Percentiles rank a stretch among this genome's conserved stretches.
These are phyloP conservation scores for Apodemus agrarius DNA, from an alignment of 2,797 vertebrate genomes.

Conservation along the genomic window DNA sequence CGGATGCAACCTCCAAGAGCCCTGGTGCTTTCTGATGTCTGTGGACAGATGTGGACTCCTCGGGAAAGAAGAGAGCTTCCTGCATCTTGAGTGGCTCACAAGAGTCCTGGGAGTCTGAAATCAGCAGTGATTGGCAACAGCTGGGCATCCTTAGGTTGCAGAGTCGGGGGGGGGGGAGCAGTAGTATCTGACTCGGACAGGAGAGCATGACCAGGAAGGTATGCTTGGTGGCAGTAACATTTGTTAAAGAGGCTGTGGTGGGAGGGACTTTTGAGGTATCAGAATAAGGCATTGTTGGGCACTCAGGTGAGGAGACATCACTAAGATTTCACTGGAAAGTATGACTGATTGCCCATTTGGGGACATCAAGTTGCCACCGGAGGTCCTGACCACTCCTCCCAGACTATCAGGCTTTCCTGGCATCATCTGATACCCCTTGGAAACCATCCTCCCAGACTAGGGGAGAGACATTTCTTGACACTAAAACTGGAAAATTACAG, in stretches of 20 bases:
- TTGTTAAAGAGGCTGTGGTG: background rate
- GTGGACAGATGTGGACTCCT: background rate
- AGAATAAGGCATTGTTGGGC: background rate
- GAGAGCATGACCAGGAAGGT: background rate
- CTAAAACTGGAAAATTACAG: background rate
- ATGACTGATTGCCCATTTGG: background rate
- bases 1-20: background rate
- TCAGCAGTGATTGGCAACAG: background rate
- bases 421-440: background rate
- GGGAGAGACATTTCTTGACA: background rate
- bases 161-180: background rate
- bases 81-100: constrained; percentile 16
- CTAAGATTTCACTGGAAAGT: background rate
- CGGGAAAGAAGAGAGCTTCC: background rate
- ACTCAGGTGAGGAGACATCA: background rate
- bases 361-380: constrained; percentile 21
- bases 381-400: background rate
- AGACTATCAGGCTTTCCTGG: background rate
- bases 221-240: background rate
- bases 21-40: background rate
- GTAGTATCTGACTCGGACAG: background rate
- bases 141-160: background rate
- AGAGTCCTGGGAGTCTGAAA: constrained; percentile 21
- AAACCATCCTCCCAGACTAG: constrained; percentile 17
- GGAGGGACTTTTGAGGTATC: background rate